These are phyloP conservation scores for Buceros bicornis DNA, from an alignment of 2,797 vertebrate genomes.

Conservation along the genomic window DNA sequence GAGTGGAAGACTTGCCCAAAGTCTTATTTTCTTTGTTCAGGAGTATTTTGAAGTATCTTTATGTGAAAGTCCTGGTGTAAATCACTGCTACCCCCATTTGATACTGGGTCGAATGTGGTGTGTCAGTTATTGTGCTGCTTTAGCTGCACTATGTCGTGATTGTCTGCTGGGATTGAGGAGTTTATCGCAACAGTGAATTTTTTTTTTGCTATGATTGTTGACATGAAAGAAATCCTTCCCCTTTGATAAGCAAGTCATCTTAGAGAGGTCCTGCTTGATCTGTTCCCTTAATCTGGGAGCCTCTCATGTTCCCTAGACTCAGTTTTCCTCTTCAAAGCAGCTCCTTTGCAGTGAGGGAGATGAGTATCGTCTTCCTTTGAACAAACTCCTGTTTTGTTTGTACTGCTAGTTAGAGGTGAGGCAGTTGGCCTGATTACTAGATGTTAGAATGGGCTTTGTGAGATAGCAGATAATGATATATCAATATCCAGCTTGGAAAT, in stretches of 20 bases:
- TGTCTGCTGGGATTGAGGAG: not conserved
- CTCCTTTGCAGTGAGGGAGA: not conserved
- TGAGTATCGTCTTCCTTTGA: not conserved
- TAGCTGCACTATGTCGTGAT: not conserved
- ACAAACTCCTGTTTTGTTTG: not conserved
- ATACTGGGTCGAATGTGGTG: not conserved
- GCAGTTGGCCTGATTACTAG: not conserved
- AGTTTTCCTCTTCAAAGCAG: not conserved
- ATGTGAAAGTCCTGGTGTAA: not conserved
- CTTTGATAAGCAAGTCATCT: not conserved
- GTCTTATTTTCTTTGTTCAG: accelerated
- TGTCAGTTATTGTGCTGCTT: accelerated
- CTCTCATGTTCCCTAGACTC: not conserved
- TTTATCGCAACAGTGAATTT: not conserved
- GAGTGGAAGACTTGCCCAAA: no score
- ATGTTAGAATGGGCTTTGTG: not conserved
- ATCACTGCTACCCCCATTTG: accelerated
- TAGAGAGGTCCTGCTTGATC: not conserved
- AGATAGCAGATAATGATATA: not conserved
- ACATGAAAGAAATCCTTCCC: not conserved
- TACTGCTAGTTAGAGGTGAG: not conserved
- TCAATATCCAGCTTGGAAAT: not conserved
- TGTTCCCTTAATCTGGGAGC: not conserved
- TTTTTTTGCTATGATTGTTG: not conserved
- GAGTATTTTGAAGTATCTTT: not conserved